Conservation (phyloP, 1,140 invertebrate genomes). For the Meteorus sp. region DNA sequence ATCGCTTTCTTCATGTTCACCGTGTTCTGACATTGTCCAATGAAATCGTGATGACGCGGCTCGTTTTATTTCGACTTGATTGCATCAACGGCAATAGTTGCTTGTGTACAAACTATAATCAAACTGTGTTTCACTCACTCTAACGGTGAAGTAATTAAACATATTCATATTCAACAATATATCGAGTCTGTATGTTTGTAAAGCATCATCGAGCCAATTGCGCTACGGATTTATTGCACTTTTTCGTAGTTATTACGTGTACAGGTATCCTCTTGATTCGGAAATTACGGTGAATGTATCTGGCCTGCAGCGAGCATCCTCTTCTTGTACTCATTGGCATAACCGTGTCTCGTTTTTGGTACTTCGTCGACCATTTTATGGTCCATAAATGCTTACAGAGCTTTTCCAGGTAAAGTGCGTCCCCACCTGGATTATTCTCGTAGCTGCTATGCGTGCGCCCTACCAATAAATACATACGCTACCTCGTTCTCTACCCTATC, state of each 20-base stretch:
- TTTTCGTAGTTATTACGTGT: neutral
- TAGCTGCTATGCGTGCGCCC: slow-evolving; percentile 2
- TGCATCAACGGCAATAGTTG: too few relatives aligned
- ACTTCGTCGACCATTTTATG: slow-evolving; percentile 33
- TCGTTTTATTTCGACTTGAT: neutral
- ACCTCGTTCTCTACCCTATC: slow-evolving; percentile 31
- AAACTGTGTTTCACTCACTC: neutral
- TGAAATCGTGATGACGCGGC: neutral
- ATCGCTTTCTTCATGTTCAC: slow-evolving; percentile 49
- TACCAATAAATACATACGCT: slow-evolving; percentile 30
- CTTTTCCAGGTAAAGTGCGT: slow-evolving; percentile 27
- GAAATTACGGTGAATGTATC: slow-evolving; percentile 32
- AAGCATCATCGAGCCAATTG: too few relatives aligned
- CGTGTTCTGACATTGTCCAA: slow-evolving; percentile 50
- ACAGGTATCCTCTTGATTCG: slow-evolving; percentile 18
- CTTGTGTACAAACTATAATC: too few relatives aligned
- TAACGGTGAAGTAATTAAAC: too few relatives aligned
- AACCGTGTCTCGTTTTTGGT: slow-evolving; percentile 26
- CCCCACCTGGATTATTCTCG: slow-evolving; percentile 1
- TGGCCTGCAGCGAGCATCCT: slow-evolving; percentile 23
- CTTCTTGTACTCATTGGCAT: slow-evolving; percentile 23
- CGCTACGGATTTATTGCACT: too few relatives aligned
- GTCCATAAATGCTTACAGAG: slow-evolving; percentile 30
- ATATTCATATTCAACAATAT: too few relatives aligned
- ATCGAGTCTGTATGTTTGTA: too few relatives aligned